Percentiles rank a stretch among this genome's conserved stretches.
Conservation (phyloP, 2,797 vertebrate species). For the Anomalospiza imberbis region DNA sequence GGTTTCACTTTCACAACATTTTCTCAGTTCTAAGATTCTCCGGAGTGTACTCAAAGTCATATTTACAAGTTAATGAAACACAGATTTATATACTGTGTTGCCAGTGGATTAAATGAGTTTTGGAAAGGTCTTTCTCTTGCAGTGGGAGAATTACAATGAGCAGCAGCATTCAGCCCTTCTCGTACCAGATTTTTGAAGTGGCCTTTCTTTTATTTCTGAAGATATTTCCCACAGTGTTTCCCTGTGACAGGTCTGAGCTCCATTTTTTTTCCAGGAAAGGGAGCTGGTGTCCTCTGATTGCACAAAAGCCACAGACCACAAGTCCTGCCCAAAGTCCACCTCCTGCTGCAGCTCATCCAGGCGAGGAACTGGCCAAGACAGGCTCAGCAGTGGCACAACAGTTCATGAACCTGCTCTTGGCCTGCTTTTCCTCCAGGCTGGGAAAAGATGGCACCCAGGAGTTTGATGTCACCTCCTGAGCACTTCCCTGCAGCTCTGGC, state of each 20-base stretch:
- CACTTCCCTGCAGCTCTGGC: not conserved
- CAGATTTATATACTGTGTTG: not conserved
- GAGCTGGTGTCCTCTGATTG: not conserved
- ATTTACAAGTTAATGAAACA: not conserved
- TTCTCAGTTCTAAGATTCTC: not conserved
- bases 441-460: not conserved
- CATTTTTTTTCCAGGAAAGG: not conserved
- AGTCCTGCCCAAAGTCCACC: not conserved
- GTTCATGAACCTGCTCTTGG: not conserved
- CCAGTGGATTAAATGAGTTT: not conserved
- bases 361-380: not conserved
- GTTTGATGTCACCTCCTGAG: not conserved
- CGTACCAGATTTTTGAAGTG: not conserved
- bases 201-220: too few species aligned
- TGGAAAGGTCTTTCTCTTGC: not conserved
- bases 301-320: not conserved
- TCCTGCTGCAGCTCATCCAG: not conserved
- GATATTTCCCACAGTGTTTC: not conserved
- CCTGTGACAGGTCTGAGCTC: not conserved
- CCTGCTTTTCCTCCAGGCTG: not conserved
- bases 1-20: not conserved
- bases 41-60: not conserved
- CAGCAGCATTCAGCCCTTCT: rapidly evolving
- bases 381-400: not conserved
- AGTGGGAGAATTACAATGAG: not conserved